These are phyloP conservation scores for Trematocara unimaculatum DNA, from an alignment of 2,113 vertebrate species.

Conservation along the genomic window DNA sequence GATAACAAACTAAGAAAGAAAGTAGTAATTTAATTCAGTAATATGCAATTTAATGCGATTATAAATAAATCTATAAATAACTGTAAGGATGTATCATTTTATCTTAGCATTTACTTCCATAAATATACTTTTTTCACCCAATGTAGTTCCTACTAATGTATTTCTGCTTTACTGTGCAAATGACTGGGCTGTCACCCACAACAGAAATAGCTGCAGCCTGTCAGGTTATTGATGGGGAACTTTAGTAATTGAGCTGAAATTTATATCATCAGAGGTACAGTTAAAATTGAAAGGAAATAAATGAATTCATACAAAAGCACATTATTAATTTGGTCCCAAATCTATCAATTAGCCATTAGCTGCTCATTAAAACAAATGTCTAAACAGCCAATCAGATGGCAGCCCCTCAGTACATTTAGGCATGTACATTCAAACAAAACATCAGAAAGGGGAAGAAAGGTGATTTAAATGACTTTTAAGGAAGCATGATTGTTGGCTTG, in stretches of 20 bases:
- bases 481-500: not conserved
- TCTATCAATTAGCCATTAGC: not conserved
- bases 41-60: not conserved
- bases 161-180: not conserved
- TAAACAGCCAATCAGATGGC: not conserved
- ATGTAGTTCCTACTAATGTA: not conserved
- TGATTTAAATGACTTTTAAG: not conserved
- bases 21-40: not conserved
- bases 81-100: not conserved
- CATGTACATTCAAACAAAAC: not conserved
- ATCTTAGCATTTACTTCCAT: not conserved
- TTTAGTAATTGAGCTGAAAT: not conserved
- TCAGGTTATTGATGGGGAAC: not conserved
- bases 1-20: not conserved
- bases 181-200: not conserved
- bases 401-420: not conserved
- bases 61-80: not conserved
- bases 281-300: not conserved
- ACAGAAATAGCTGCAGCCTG: not conserved
- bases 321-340: not conserved
- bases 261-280: not conserved
- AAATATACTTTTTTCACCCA: not conserved
- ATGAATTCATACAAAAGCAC: not conserved
- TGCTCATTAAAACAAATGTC: not conserved
- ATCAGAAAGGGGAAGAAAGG: not conserved